A percentile compares a stretch with the other conserved stretches of the same genome.
These are phyloP conservation scores for Nestor notabilis DNA, from an alignment of 2,113 vertebrate genomes.

Conservation along the genomic window DNA sequence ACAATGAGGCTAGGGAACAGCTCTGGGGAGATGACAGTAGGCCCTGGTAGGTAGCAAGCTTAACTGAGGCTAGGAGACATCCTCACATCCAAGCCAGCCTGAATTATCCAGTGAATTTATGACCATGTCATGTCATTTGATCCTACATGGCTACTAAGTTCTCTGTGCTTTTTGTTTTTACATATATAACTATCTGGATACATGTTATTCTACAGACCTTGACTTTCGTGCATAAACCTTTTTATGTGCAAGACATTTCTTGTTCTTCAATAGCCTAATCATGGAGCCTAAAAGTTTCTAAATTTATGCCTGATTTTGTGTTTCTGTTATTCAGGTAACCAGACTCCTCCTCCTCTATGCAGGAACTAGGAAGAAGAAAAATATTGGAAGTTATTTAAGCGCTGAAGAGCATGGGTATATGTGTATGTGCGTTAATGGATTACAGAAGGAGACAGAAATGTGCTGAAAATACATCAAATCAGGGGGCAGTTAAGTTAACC, in stretches of 20 bases:
- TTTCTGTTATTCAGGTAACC: neutral
- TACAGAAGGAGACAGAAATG: neutral
- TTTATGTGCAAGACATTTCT: neutral
- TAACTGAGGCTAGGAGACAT: accelerated
- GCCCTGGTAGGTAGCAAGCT: accelerated
- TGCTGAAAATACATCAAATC: neutral
- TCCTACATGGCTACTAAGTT: neutral
- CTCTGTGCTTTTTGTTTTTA: neutral
- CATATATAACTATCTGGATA: neutral
- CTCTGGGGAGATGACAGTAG: neutral
- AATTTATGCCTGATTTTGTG: neutral
- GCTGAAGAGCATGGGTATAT: neutral
- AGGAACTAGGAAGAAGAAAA: neutral
- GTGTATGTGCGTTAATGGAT: accelerated
- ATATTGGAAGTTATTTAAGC: neutral
- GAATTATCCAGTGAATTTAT: neutral
- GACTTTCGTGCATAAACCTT: neutral
- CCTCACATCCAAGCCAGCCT: neutral
- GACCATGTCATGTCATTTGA: neutral
- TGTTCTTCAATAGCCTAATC: neutral
- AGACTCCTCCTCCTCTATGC: neutral
- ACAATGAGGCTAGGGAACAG: accelerated
- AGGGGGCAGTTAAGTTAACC: neutral
- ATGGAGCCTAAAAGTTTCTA: neutral
- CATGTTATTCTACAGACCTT: neutral